These are phyloP conservation scores for Menidia beryllina DNA, from an alignment of 2,113 vertebrate species.

Conservation along the genomic window DNA sequence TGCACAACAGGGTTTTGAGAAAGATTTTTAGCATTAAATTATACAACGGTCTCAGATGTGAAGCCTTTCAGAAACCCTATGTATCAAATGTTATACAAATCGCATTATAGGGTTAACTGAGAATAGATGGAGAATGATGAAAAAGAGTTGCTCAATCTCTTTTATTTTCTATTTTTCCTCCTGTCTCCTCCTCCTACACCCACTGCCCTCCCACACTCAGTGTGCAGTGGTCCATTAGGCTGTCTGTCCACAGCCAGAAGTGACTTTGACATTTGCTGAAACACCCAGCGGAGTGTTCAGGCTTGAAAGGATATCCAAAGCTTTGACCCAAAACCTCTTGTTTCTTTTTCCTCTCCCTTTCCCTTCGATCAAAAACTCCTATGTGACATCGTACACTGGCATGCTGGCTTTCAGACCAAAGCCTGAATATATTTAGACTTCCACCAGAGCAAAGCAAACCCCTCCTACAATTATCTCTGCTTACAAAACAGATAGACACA, in stretches of 20 bases:
- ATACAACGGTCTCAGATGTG: too few species aligned
- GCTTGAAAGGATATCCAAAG: constrained; percentile 76
- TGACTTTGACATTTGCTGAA: constrained; percentile 79
- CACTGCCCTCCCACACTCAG: constrained; percentile 48
- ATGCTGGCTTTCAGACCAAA: constrained; percentile 65
- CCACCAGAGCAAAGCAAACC: constrained; percentile 43
- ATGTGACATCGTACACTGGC: constrained; percentile 69
- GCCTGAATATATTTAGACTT: constrained; percentile 65
- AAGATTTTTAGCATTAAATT: too few species aligned
- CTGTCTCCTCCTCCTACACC: constrained; percentile 28
- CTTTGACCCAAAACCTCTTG: constrained; percentile 76
- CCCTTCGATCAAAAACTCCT: constrained; percentile 72
- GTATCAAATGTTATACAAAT: too few species aligned
- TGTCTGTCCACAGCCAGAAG: constrained; percentile 72
- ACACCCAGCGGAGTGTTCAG: constrained; percentile 74
- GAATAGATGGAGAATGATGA: constrained; percentile 12
- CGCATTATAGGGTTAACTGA: too few species aligned
- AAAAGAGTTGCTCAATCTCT: constrained; percentile 28
- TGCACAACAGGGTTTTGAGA: too few species aligned
- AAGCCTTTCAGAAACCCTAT: too few species aligned
- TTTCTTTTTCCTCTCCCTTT: constrained; percentile 60
- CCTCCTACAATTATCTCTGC: constrained; percentile 17
- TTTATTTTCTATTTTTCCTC: constrained; percentile 52
- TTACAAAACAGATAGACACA: constrained; percentile 7
- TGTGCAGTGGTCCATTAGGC: constrained; percentile 75